Evolutionary conservation across 2,113 vertebrate species (phyloP), one percentile per base, ranked within the genome.

Genomic region (Silurus meridionalis): DNA sequence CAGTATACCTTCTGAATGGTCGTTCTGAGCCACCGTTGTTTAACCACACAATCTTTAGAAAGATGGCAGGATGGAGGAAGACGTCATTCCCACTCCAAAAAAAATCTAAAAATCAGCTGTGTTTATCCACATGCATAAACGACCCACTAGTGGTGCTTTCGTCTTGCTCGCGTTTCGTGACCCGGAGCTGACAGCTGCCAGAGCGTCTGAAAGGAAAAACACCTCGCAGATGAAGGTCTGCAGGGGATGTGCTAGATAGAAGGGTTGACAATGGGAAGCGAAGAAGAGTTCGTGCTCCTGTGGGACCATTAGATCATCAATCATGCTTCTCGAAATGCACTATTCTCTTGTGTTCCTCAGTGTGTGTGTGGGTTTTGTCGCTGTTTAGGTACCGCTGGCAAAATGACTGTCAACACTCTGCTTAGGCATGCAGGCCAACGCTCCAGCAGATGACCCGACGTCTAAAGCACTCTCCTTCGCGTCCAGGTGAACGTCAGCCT

Each of bases 261-360:
- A 25, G 80, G 48, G 50, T 23, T 77, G 50, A 64, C 46, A 60
- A 53, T 53, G 19, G 52, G 63, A 81, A 50, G 80, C 86, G 14
- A 14, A 64, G 58, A 81, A 64, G 83, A 80, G 60, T 60, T 80
- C 83, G 87, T 79, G 89, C 88, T 92, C 91, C 92, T 91, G 67
- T 87, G 90, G 89, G 94, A 93, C 88, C 87, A 89, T 88, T 92
- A 92, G 94, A 95, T 95, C 95, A 96, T 96, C 94, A 95, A 96
- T 96, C 95, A 96, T 86, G 92, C 81, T 78, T 94, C 94, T 93
- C 91, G 88, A 90, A 92, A 95, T 93, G 90, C 92, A n/a, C 23
- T 8, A 21, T 63, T 67, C 67, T 53, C 60, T 25, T 57, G 69
- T 77, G 86, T 52, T 57, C 19, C 63, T 81, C 52, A 82, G 66